These are phyloP conservation scores for Pleuronectes platessa DNA, from an alignment of 2,113 vertebrate genomes.

Conservation along the genomic window DNA sequence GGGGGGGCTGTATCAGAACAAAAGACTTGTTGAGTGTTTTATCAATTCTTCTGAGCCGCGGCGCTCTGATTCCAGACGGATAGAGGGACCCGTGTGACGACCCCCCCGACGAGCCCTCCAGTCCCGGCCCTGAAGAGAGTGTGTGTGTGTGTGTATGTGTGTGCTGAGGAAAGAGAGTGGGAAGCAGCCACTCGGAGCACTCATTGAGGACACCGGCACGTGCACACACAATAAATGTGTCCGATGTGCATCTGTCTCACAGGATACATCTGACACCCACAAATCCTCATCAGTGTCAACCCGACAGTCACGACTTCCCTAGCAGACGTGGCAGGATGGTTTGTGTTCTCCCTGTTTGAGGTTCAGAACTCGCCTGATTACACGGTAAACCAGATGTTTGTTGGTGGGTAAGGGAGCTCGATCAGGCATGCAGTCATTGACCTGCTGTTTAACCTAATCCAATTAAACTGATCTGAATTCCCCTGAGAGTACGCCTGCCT, in stretches of 20 bases:
- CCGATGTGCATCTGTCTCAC: conserved; percentile 11
- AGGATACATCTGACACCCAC: background rate
- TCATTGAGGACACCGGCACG: background rate
- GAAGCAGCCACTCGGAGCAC: conserved; percentile 26
- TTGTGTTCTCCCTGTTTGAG: background rate
- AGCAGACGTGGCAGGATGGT: background rate
- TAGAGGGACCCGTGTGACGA: conserved; percentile 45
- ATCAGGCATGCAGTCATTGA: conserved; percentile 16
- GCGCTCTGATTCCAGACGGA: conserved; percentile 40
- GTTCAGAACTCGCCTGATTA: background rate
- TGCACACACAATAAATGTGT: conserved; percentile 35
- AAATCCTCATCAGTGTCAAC: background rate
- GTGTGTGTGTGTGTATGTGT: conserved; percentile 4
- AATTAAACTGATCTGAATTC: conserved; percentile 21
- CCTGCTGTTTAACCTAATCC: conserved; percentile 21
- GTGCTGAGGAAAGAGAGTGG: conserved; percentile 30
- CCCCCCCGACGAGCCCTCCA: conserved; percentile 44
- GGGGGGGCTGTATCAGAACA: conserved; percentile 12
- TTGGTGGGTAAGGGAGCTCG: background rate
- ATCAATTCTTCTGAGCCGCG: conserved; percentile 51
- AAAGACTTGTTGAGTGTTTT: conserved; percentile 49
- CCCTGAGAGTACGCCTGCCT: background rate
- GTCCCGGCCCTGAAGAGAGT: conserved; percentile 18
- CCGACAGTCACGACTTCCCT: background rate
- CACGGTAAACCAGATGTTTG: conserved; percentile 1